Conservation (phyloP, 2,888 invertebrate genomes). For the Ditylenchus weischeri region DNA sequence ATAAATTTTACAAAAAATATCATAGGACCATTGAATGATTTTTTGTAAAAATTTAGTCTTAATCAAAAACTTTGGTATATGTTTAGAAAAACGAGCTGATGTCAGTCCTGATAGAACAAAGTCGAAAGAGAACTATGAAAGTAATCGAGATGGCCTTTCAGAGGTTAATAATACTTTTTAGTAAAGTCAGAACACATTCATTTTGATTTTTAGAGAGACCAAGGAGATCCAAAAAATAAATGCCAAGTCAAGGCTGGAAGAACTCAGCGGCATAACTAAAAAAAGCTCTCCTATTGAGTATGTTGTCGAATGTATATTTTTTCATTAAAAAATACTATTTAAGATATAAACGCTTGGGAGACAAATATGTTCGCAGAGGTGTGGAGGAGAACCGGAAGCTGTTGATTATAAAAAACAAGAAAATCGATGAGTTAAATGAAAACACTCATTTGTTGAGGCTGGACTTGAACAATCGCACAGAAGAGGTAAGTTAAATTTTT, state of each 20-base stretch:
- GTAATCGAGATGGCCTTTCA: constrained; percentile 32
- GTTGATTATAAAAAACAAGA: constrained; percentile 33
- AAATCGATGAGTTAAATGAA: constrained; percentile 38
- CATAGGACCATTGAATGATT: too few species aligned
- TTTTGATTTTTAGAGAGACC: constrained; percentile 27
- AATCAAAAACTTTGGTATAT: not conserved
- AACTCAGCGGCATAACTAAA: constrained; percentile 38
- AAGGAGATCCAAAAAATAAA: constrained; percentile 40
- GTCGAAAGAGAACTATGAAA: constrained; percentile 28
- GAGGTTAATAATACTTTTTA: constrained; percentile 17
- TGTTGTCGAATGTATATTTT: not conserved
- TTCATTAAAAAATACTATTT: not conserved
- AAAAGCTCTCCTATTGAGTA: constrained; percentile 38
- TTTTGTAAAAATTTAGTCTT: too few species aligned
- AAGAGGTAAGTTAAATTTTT: constrained; percentile 30
- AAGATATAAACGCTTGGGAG: constrained; percentile 39
- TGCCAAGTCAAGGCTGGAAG: constrained; percentile 39
- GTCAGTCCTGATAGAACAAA: constrained; percentile 25
- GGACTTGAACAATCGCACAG: constrained; percentile 27
- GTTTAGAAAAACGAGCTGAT: constrained; percentile 32
- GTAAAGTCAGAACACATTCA: not conserved
- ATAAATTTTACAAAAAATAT: too few species aligned
- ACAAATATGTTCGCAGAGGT: constrained; percentile 41
- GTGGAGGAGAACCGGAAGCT: constrained; percentile 40
- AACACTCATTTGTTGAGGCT: constrained; percentile 25